Evolutionary conservation across 2,113 vertebrate species (phyloP).

Genomic region (Acrocephalus arundinaceus): DNA sequence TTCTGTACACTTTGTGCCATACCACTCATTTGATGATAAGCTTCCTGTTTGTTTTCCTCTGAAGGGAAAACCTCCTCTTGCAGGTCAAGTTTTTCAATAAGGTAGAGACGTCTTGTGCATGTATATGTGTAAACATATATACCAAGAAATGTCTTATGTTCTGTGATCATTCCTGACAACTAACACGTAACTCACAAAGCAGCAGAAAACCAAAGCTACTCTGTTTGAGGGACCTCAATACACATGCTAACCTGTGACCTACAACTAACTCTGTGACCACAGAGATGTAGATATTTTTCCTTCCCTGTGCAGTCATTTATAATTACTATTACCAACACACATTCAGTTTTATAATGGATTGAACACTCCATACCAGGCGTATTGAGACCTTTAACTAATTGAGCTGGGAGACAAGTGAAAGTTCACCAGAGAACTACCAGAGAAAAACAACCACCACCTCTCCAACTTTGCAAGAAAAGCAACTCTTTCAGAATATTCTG

Average conservation of each 20-base stretch:
- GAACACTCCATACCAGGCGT: neutral
- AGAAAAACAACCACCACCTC: neutral
- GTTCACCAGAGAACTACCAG: neutral
- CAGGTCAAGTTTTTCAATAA: neutral
- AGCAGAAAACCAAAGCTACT: neutral
- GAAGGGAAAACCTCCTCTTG: neutral
- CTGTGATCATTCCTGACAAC: neutral
- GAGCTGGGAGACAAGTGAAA: neutral
- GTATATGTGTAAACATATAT: accelerated
- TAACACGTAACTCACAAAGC: neutral
- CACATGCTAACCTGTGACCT: neutral
- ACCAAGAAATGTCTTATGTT: neutral
- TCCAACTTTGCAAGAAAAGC: neutral
- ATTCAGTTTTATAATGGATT: neutral
- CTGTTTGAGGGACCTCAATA: neutral
- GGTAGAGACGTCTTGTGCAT: neutral
- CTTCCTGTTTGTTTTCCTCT: neutral
- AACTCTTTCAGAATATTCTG: neutral
- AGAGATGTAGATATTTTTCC: accelerated
- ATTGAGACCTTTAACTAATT: neutral
- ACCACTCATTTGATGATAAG: neutral
- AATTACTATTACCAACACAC: neutral
- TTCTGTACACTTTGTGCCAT: neutral
- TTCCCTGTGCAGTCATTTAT: neutral
- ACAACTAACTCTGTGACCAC: neutral